Conservation (phyloP, 2,797 vertebrate species). For the Rhyacichthys aspro region DNA sequence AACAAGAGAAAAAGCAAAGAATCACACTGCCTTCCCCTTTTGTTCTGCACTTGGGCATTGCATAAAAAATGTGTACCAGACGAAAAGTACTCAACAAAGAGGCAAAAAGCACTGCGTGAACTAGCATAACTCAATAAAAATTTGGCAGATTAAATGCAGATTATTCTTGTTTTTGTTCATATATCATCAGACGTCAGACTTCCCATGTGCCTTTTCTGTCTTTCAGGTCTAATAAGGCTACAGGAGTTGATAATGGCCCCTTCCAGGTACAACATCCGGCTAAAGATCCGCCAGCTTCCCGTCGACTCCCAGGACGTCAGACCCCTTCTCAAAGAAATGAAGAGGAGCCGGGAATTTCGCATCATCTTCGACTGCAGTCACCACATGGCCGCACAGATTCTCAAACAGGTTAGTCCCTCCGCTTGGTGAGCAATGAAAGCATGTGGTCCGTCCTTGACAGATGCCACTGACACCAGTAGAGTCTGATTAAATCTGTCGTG, state of each 20-base stretch:
- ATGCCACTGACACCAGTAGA: conserved; percentile 4
- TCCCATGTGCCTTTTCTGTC: conserved; percentile 27
- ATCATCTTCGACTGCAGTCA: conserved; percentile 99
- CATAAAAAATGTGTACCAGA: too few species aligned
- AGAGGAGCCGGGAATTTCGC: conserved; percentile 93
- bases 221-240: conserved; percentile 92
- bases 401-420: conserved; percentile 86
- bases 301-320: conserved; percentile 89
- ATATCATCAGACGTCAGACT: neutral
- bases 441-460: conserved; percentile 1
- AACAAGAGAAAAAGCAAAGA: too few species aligned
- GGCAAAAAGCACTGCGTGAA: too few species aligned
- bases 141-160: too few species aligned
- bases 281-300: conserved; percentile 98
- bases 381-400: conserved; percentile 94
- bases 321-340: conserved; percentile 98
- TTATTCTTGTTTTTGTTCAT: too few species aligned
- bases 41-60: too few species aligned
- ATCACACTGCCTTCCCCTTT: too few species aligned
- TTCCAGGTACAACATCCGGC: conserved; percentile 95
- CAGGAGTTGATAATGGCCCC: conserved; percentile 99
- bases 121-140: too few species aligned
- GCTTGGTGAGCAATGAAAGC: conserved; percentile 13
- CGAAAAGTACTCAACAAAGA: too few species aligned
- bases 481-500: conserved; percentile 17